phyloP scores from a whole-genome alignment of 1,140 invertebrate genomes.

The Halyomorpha halys region DNA sequence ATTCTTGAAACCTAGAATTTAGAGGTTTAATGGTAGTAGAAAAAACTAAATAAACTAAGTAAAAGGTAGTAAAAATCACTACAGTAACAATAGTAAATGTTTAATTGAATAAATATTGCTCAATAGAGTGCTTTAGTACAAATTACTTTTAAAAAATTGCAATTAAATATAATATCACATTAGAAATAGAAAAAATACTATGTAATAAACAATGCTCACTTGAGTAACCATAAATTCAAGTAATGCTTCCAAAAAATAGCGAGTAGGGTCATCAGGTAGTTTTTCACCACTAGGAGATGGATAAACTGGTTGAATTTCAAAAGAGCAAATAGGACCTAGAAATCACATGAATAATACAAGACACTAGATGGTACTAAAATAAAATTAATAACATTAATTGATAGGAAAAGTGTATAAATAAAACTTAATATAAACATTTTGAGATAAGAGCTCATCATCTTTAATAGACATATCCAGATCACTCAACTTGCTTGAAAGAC shows the following conservation, averaged over 20 bases:
- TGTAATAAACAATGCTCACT: slow-evolving; percentile 49
- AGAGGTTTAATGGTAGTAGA: too few species aligned
- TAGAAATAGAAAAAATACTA: slow-evolving; percentile 39
- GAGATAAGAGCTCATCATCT: neutral
- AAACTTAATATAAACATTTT: neutral
- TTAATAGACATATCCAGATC: too few species aligned
- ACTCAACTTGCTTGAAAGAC: too few species aligned
- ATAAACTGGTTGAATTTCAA: slow-evolving; percentile 72
- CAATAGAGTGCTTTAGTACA: too few species aligned
- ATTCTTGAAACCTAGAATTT: slow-evolving; percentile 62
- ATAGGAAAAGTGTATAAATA: neutral
- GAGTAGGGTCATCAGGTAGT: slow-evolving; percentile 73
- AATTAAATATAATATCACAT: neutral
- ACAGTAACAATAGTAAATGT: too few species aligned
- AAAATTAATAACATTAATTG: neutral
- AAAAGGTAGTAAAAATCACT: too few species aligned
- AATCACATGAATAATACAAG: neutral
- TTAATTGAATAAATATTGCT: too few species aligned
- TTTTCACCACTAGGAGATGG: slow-evolving; percentile 77
- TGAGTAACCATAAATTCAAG: slow-evolving; percentile 85
- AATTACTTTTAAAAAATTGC: neutral
- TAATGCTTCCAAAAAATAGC: slow-evolving; percentile 77
- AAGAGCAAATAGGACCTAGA: slow-evolving; percentile 58
- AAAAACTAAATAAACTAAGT: too few species aligned
- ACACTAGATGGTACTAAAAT: neutral